Evolutionary conservation across 1,140 invertebrate species (phyloP).

Genomic region (Orussus abietinus): DNA sequence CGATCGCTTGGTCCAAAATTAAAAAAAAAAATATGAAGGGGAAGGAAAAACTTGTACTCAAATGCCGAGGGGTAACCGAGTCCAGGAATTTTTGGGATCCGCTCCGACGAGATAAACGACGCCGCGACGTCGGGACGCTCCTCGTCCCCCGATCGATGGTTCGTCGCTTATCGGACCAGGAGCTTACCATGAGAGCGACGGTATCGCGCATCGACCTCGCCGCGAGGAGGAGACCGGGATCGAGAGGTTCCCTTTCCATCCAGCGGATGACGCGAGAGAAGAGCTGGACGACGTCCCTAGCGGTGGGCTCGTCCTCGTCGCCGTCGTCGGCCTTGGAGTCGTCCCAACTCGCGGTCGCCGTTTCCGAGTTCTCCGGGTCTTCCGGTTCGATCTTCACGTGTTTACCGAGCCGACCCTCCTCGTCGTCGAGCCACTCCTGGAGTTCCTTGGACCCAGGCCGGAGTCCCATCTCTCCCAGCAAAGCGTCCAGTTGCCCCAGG

Average conservation of each 20-base stretch:
- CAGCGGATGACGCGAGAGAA: slow-evolving; percentile 51
- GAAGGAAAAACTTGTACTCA: too few species aligned
- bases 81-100: too few species aligned
- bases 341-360: slow-evolving; percentile 21
- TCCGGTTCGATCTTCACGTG: slow-evolving; percentile 19
- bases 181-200: slow-evolving; percentile 45
- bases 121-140: too few species aligned
- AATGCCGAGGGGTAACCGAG: too few species aligned
- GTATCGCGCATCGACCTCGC: slow-evolving; percentile 52
- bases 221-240: slow-evolving; percentile 51
- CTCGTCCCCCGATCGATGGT: not conserved
- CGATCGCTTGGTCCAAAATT: too few species aligned
- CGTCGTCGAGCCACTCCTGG: slow-evolving; percentile 42
- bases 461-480: too few species aligned
- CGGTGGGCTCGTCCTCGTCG: slow-evolving; percentile 31
- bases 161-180: slow-evolving; percentile 6
- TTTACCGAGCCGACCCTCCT: slow-evolving; percentile 30
- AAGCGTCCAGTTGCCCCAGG: slow-evolving; percentile 42
- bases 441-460: slow-evolving; percentile 46
- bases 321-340: slow-evolving; percentile 25
- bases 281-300: slow-evolving; percentile 46
- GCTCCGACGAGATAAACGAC: too few species aligned
- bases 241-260: slow-evolving; percentile 57
- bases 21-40: too few species aligned
- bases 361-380: slow-evolving; percentile 25